These are phyloP conservation scores for Oxytorus armatus DNA, from an alignment of 2,888 invertebrate species.

Conservation along the genomic window DNA sequence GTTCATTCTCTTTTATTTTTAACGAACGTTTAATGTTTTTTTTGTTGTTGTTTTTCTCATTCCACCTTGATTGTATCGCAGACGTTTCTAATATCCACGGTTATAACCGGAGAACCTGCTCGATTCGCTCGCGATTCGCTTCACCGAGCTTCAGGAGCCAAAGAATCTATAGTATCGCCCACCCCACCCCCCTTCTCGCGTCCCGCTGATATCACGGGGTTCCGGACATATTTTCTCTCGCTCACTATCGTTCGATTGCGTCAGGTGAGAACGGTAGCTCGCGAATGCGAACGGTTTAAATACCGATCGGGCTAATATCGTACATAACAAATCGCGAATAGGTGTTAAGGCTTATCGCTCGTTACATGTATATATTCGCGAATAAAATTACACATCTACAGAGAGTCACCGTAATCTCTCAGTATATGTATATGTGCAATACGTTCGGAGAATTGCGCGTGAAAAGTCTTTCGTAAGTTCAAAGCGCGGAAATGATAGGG, in stretches of 20 bases:
- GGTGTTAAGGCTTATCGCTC: slow-evolving; percentile 48
- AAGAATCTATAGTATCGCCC: slow-evolving; percentile 50
- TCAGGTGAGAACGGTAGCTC: slow-evolving; percentile 57
- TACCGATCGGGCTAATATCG: slow-evolving; percentile 36
- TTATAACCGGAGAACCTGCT: slow-evolving; percentile 52
- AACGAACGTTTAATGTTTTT: not conserved
- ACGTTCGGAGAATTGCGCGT: not conserved
- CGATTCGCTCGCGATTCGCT: slow-evolving; percentile 62
- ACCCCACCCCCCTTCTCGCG: not conserved
- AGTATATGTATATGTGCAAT: no score
- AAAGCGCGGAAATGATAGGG: not conserved
- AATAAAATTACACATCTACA: not conserved
- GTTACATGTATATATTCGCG: not conserved
- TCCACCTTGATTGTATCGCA: slow-evolving; percentile 29
- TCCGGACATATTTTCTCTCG: not conserved
- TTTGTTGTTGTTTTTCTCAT: not conserved
- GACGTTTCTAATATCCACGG: slow-evolving; percentile 51
- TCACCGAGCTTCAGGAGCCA: slow-evolving; percentile 57
- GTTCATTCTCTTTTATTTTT: slow-evolving; percentile 7
- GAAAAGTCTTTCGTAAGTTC: slow-evolving; percentile 8
- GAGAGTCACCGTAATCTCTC: not conserved
- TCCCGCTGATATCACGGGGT: no score
- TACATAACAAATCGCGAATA: slow-evolving; percentile 52
- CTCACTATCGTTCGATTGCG: slow-evolving; percentile 28
- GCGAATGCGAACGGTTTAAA: slow-evolving; percentile 26